These are phyloP conservation scores for Dastarcus helophoroides DNA, from an alignment of 2,888 invertebrate species.

Conservation along the genomic window DNA sequence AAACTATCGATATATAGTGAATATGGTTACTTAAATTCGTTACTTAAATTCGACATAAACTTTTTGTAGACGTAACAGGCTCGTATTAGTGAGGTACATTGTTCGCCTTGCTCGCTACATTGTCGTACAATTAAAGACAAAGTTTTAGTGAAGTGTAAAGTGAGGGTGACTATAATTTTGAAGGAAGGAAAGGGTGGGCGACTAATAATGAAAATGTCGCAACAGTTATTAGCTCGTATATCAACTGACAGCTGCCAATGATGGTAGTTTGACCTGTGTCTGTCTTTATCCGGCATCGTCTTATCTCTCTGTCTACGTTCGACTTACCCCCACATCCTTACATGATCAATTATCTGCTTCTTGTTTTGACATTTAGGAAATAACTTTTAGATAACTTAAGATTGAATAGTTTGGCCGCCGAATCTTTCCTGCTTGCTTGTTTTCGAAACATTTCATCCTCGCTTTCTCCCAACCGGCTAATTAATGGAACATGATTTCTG, in stretches of 20 bases:
- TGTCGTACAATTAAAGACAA: too few species aligned
- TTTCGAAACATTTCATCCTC: conserved; percentile 1
- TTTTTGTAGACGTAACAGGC: too few species aligned
- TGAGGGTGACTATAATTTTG: too few species aligned
- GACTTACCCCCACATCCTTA: conserved; percentile 5
- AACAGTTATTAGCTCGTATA: conserved; percentile 39
- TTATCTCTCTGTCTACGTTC: conserved; percentile 12
- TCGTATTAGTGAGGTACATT: too few species aligned
- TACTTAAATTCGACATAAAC: too few species aligned
- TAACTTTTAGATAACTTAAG: conserved; percentile 31
- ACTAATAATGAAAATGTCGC: conserved; percentile 31
- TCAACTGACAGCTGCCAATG: conserved; percentile 41
- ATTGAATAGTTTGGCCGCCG: conserved; percentile 13
- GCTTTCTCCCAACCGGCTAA: conserved; percentile 1
- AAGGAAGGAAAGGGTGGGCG: conserved; percentile 12
- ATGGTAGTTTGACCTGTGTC: conserved; percentile 32
- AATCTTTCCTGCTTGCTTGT: conserved; percentile 6
- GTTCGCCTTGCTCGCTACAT: too few species aligned
- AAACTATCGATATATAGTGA: too few species aligned
- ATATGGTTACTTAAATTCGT: too few species aligned
- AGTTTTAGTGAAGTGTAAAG: too few species aligned
- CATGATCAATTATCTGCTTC: conserved; percentile 36
- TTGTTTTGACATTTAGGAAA: conserved; percentile 39
- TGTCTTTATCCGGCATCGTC: conserved; percentile 16
- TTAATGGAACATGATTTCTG: too few species aligned